Evolutionary conservation across 1,140 invertebrate species (phyloP).

Genomic region (Arion vulgaris): DNA sequence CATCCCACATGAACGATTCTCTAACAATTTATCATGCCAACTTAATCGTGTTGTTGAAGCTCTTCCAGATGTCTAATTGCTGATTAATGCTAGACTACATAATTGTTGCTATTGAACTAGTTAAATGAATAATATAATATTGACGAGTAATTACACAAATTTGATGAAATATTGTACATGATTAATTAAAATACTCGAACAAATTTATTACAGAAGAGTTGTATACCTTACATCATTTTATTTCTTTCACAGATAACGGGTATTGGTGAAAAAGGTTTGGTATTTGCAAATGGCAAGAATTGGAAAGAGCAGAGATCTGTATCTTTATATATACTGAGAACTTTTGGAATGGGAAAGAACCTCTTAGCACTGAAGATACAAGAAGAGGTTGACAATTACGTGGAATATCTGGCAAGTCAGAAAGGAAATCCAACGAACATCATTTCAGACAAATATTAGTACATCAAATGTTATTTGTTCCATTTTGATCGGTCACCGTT

Average conservation of each 20-base stretch:
- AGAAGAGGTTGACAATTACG: constrained; percentile 62
- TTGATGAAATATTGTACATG: too few relatives aligned
- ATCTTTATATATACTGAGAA: constrained; percentile 80
- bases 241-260: background rate
- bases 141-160: too few relatives aligned
- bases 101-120: too few relatives aligned
- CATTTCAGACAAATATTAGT: constrained; percentile 41
- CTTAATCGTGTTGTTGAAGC: too few relatives aligned
- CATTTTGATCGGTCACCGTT: constrained; percentile 84
- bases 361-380: constrained; percentile 81
- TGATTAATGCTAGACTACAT: too few relatives aligned
- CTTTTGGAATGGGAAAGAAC: constrained; percentile 82
- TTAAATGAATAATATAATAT: too few relatives aligned
- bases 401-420: constrained; percentile 17
- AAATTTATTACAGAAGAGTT: too few relatives aligned
- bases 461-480: constrained; percentile 84
- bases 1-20: too few relatives aligned
- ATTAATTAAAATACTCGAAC: too few relatives aligned
- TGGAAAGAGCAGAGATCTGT: constrained; percentile 90
- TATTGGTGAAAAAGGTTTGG: background rate
- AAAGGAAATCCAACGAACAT: constrained; percentile 39
- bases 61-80: too few relatives aligned
- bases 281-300: constrained; percentile 67
- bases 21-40: too few relatives aligned
- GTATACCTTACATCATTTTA: too few relatives aligned